phyloP scores from a whole-genome alignment of 2,113 vertebrate genomes.

The Scalopus aquaticus region DNA sequence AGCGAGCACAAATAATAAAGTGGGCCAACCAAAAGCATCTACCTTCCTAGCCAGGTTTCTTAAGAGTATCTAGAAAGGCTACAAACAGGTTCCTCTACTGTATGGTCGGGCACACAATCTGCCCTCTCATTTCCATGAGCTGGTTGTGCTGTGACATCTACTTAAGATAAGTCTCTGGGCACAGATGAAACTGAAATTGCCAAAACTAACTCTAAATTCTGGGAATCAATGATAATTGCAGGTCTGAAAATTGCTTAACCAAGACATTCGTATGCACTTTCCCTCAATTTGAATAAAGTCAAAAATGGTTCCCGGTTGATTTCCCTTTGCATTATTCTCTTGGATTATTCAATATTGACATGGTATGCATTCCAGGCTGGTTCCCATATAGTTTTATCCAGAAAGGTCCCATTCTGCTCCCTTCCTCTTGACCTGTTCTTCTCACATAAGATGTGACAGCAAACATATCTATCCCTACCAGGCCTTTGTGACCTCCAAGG shows the following conservation, averaged over 20 bases:
- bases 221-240: constrained; percentile 7
- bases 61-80: not conserved
- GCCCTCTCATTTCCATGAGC: not conserved
- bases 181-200: not conserved
- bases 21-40: not conserved
- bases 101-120: not conserved
- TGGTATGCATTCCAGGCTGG: not conserved
- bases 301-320: not conserved
- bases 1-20: not conserved
- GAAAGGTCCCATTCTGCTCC: not conserved
- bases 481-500: not conserved
- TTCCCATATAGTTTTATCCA: not conserved
- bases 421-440: not conserved
- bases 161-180: not conserved
- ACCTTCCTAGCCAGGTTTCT: not conserved
- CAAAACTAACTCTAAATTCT: constrained; percentile 37
- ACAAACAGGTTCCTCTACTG: not conserved
- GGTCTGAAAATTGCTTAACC: constrained; percentile 45
- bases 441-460: not conserved
- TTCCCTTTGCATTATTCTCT: not conserved
- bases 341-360: not conserved
- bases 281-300: not conserved
- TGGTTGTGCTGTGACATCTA: not conserved
- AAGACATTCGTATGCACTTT: not conserved
- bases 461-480: not conserved